Base-by-base conservation (phyloP, 2,113 vertebrate species). In the Chlamydotis undulata region DNA sequence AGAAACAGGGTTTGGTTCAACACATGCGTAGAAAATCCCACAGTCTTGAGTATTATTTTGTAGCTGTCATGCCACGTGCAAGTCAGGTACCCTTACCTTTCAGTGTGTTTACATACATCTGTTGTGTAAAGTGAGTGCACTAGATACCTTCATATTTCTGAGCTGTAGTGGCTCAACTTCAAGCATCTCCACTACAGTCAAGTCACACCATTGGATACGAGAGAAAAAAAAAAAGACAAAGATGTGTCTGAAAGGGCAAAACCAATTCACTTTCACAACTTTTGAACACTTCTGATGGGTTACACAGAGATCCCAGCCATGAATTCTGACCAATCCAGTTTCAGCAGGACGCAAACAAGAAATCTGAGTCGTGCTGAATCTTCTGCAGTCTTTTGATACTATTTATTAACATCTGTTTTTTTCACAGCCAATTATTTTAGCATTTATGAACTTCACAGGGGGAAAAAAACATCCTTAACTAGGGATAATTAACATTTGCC, bases 91-190 rank as follows among this genome's bases (percentile, higher is more conserved):
- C 45, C 23, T 59, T 24, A 28, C 15, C 15, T 47, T 13, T 24
- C 31, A 5, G 8, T 1, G 10, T 1, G 7, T 22, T 85, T 65
- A 85, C 65, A 13, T 3, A 26, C 41, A 29, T 16, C 33, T 57
- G 25, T 5, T 41, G 60, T 6, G 14, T 2, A 9, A 17, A 14
- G 28, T 14, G 37, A 53, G 9, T 5, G 10, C 39, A 57, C 8
- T 1, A 45, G 15, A 3, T 2, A 11, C 1, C 28, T 19, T 52
- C 6, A 0, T 1, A 5, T 47, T 75, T 29, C 78, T 12, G 24
- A 75, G 55, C 45, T 65, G 12, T 12, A 35, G 8, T 15, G 39
- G 14, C 73, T 83, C 77, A 53, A 21, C 12, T 59, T 63, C 23
- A 57, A 63, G 37, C 12, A 49, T 22, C 50, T 61, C 29, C 2